These are phyloP conservation scores for Mayetiola destructor DNA, from an alignment of 2,888 invertebrate genomes.

Conservation along the genomic window DNA sequence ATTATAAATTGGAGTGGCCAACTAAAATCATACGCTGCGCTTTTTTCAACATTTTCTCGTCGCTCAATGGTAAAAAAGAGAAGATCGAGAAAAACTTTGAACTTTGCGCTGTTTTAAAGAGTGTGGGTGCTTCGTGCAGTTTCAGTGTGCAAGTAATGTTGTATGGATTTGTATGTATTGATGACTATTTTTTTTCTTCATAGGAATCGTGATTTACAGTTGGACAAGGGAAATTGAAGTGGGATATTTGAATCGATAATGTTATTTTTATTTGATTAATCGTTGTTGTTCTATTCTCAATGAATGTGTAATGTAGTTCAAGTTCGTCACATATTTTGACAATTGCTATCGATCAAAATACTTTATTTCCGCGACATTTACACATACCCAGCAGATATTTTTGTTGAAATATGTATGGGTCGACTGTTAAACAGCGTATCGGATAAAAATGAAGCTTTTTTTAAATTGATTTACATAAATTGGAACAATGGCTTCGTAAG, in stretches of 20 bases:
- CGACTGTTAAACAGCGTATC: no score
- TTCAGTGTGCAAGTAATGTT: not conserved
- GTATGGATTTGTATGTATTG: not conserved
- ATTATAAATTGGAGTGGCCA: conserved; percentile 10
- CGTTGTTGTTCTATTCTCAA: no score
- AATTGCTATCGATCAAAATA: no score
- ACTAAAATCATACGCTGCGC: not conserved
- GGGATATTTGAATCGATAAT: not conserved
- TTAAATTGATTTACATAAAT: no score
- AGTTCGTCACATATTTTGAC: no score
- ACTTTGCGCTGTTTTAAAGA: not conserved
- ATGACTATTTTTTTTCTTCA: not conserved
- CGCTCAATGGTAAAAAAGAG: not conserved
- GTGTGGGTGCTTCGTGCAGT: not conserved
- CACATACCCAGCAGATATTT: no score
- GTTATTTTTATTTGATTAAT: conserved; percentile 2
- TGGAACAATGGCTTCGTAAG: no score
- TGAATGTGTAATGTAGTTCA: no score
- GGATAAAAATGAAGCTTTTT: no score
- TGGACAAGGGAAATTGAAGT: conserved; percentile 3
- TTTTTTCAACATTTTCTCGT: not conserved
- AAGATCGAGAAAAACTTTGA: not conserved
- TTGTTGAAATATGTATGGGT: no score
- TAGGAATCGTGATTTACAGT: not conserved
- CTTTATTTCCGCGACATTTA: no score